phyloP scores from a whole-genome alignment of 2,888 invertebrate genomes.

The Cephus runcator region DNA sequence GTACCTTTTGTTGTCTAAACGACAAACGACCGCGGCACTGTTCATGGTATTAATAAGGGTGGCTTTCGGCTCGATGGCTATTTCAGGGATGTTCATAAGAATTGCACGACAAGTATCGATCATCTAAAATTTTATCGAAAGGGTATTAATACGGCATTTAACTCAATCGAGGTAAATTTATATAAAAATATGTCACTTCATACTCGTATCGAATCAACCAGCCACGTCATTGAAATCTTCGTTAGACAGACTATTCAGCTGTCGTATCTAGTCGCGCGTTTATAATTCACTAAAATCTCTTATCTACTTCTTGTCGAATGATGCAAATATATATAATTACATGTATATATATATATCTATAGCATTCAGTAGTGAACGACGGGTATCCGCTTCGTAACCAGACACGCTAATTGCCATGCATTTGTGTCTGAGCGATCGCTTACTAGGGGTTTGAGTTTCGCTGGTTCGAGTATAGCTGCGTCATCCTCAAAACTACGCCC shows the following conservation, averaged over 20 bases:
- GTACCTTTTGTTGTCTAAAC: background rate
- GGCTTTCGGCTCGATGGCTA: background rate
- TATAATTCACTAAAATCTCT: background rate
- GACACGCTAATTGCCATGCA: background rate
- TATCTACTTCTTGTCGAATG: background rate
- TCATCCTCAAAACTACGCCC: constrained; percentile 14
- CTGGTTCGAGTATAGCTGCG: background rate
- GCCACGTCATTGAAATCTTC: background rate
- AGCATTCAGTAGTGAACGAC: background rate
- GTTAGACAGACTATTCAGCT: background rate
- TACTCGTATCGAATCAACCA: background rate
- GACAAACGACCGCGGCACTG: background rate
- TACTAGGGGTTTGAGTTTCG: background rate
- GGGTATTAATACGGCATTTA: background rate
- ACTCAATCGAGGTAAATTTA: background rate
- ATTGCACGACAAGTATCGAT: background rate
- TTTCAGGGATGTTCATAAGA: background rate
- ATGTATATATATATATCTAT: background rate
- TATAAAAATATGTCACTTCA: background rate
- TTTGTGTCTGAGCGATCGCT: background rate
- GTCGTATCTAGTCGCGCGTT: background rate
- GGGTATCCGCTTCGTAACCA: background rate
- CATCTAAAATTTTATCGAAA: background rate
- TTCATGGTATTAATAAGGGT: background rate
- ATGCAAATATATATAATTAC: background rate